Evolutionary conservation across 1,140 invertebrate genomes (phyloP).

Genomic region (Brachionus rubens): DNA sequence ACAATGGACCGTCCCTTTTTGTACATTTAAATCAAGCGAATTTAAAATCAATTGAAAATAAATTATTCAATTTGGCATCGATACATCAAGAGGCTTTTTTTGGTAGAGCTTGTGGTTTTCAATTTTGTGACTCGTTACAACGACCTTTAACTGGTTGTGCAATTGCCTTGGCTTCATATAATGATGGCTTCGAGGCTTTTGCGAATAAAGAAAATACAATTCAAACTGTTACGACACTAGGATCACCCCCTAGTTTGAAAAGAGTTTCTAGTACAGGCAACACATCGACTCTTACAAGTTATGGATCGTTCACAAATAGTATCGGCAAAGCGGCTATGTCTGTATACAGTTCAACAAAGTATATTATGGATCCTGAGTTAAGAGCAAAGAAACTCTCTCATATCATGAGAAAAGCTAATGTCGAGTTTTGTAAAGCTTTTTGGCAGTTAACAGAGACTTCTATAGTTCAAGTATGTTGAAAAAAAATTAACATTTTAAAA

Average conservation of each 20-base stretch:
- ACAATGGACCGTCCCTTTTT: constrained; percentile 2
- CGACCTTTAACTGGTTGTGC: constrained; percentile 30
- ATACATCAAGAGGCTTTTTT: constrained; percentile 33
- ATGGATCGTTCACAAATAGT: neutral
- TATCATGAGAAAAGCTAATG: constrained; percentile 44
- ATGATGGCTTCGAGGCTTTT: constrained; percentile 44
- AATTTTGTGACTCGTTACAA: constrained; percentile 36
- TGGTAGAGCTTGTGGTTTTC: constrained; percentile 45
- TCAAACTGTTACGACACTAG: neutral
- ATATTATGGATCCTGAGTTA: constrained; percentile 39
- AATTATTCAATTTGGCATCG: constrained; percentile 21
- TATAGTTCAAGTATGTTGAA: constrained; percentile 22
- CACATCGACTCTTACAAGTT: neutral
- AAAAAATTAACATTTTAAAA: neutral
- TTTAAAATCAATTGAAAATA: constrained; percentile 23
- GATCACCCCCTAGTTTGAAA: neutral
- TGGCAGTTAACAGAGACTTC: constrained; percentile 45
- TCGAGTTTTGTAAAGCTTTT: constrained; percentile 46
- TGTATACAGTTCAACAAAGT: constrained; percentile 9
- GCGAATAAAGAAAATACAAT: constrained; percentile 17
- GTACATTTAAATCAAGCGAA: constrained; percentile 17
- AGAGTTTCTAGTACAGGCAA: neutral
- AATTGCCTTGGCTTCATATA: constrained; percentile 34
- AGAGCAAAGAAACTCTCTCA: constrained; percentile 42
- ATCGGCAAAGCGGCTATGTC: constrained; percentile 24